Base-by-base conservation (phyloP, 1,140 invertebrate genomes). In the Maniola jurtina region DNA sequence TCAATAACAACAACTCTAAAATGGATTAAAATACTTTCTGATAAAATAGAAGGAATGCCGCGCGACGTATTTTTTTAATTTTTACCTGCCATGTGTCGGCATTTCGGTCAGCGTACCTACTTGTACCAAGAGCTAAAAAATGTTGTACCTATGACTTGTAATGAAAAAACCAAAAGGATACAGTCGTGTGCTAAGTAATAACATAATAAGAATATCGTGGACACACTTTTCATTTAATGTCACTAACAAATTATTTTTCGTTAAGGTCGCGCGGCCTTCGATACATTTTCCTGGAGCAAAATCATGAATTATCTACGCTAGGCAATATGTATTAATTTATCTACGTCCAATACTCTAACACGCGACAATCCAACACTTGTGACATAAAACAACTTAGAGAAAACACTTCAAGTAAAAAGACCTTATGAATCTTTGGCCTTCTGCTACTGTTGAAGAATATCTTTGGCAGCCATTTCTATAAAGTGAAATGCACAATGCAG, bases 1-100 rank as follows among this genome's bases (percentile, higher is more conserved):
- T 56, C 55, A 68, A 63, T 67, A 68, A 73, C 47, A 66, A 73
- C 58, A 80, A 83, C 76, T 76, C 71, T 66, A 70, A 72, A 73
- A 58, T 58, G 63, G 33, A 35, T 66, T 64, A 64, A 5, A 36
- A 15, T 15, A 38, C 25, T 60, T 45, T 61, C 15, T 5, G 25
- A 25, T n/a, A 25, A 25, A 25, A 25, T 25, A 25, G 25, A 42
- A 50, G 7, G 38, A 57, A 52, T 61, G 66, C 13, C 38, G 56
- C 52, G 61, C 60, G 38, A 66, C 40, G 8, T 42, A 10, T 10
- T 13, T 42, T 42, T n/a, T n/a, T n/a, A n/a, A 42, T 10, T 42
- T 13, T 42, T 9, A n/a, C n/a, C n/a, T 42, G 25, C 25, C 25
- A 4, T 25, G 25, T 1, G 1, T 25, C 25, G 25, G 25, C 25